Evolutionary conservation across 2,797 vertebrate species (phyloP).

Genomic region (Clarias laeviceps): DNA sequence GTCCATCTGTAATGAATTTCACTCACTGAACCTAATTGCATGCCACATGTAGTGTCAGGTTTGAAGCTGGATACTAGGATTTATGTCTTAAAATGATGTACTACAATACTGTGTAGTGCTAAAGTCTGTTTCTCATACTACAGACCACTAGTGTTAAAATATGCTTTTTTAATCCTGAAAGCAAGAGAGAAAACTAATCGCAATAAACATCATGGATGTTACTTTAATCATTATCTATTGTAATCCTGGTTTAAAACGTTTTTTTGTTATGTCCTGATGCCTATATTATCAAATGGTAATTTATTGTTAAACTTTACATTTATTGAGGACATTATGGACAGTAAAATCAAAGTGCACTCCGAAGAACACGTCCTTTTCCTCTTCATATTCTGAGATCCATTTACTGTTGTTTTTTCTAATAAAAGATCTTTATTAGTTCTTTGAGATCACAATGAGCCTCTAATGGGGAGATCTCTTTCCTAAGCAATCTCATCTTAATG

Average conservation of each 20-base stretch:
- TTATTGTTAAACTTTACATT: background rate
- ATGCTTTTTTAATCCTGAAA: background rate
- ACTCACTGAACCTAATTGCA: background rate
- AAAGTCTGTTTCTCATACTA: background rate
- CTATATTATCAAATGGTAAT: background rate
- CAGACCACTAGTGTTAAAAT: background rate
- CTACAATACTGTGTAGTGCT: background rate
- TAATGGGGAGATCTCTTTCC: conserved; percentile 5
- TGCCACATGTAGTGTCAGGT: background rate
- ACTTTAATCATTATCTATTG: background rate
- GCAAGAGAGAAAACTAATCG: background rate
- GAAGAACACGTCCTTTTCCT: background rate
- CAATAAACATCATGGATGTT: background rate
- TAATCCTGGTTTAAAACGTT: background rate
- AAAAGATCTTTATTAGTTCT: conserved; percentile 18
- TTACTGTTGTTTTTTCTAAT: background rate
- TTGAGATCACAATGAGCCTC: background rate
- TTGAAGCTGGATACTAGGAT: background rate
- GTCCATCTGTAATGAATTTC: background rate
- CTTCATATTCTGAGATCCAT: background rate
- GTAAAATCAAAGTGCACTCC: background rate
- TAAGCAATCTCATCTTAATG: conserved; percentile 10
- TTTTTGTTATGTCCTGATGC: background rate
- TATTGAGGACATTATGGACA: background rate
- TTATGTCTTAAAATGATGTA: background rate